A percentile compares a stretch with the other conserved stretches of the same genome.
phyloP scores from a whole-genome alignment of 2,113 vertebrate genomes.

The Sterna hirundo region DNA sequence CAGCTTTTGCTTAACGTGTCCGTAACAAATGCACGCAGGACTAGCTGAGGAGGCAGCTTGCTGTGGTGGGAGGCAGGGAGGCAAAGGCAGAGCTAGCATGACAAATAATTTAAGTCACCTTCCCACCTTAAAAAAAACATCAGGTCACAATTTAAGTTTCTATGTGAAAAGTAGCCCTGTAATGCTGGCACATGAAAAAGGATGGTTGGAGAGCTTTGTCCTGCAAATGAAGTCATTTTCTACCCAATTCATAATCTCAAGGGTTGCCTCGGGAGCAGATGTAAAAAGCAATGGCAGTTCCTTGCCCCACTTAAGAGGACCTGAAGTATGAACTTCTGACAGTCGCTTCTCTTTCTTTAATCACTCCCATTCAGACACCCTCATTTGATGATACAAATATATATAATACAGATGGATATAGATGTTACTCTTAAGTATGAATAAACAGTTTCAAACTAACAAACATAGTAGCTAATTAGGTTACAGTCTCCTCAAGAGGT shows the following conservation, averaged over 20 bases:
- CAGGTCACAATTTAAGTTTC: constrained; percentile 10
- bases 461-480: neutral
- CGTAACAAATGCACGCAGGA: neutral
- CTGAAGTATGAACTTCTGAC: neutral
- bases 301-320: neutral
- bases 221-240: neutral
- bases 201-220: neutral
- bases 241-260: neutral
- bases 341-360: neutral
- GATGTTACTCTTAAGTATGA: neutral
- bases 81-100: neutral
- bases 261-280: neutral
- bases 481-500: neutral
- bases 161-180: neutral
- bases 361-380: neutral
- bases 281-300: neutral
- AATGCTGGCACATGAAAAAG: neutral
- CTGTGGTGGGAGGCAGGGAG: neutral
- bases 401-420: neutral
- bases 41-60: neutral
- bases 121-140: neutral
- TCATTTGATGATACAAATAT: neutral
- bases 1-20: neutral
- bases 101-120: neutral
- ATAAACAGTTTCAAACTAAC: neutral